Evolutionary conservation across 37 sponge, comb jelly and placozoan species (phyloP).

Genomic region (Spongilla lacustris): DNA sequence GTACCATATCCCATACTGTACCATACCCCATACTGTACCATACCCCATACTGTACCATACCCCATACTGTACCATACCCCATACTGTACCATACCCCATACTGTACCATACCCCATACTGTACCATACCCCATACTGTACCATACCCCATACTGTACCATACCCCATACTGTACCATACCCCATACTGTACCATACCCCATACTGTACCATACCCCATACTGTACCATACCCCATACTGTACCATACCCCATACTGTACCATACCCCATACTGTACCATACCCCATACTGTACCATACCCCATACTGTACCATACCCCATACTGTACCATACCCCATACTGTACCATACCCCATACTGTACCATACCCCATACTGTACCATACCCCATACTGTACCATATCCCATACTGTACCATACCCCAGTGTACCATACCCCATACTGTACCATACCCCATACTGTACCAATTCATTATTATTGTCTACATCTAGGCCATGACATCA

Average conservation of each 20-base stretch:
- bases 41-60: not conserved
- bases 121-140: not conserved
- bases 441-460: not conserved
- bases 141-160: not conserved
- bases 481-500: slow-evolving; percentile 34
- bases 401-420: not conserved
- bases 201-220: not conserved
- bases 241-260: not conserved
- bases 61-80: not conserved
- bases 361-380: not conserved
- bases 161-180: too few relatives aligned
- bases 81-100: not conserved
- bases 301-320: not conserved
- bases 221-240: not conserved
- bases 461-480: not conserved
- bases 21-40: not conserved
- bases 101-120: not conserved
- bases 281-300: not conserved
- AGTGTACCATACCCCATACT: too few relatives aligned
- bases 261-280: not conserved
- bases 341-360: not conserved
- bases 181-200: not conserved
- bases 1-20: not conserved
- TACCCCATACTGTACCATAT: not conserved
- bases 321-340: not conserved